These are phyloP conservation scores for Bhutanitis thaidina DNA, from an alignment of 2,888 invertebrate species.

Conservation along the genomic window DNA sequence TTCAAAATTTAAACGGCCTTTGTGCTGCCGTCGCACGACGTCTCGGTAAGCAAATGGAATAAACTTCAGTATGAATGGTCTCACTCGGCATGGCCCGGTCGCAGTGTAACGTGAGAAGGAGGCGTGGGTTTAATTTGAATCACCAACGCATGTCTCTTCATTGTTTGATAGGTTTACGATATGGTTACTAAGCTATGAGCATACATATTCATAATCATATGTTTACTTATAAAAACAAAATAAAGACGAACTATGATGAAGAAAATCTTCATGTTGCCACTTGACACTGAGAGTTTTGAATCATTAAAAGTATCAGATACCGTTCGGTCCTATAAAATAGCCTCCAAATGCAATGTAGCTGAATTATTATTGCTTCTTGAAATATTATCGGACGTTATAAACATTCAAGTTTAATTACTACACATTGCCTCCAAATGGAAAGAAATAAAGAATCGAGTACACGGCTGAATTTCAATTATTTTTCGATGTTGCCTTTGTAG, in stretches of 20 bases:
- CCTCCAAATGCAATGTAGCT: background rate
- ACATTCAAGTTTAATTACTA: conserved; percentile 8
- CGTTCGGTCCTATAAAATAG: background rate
- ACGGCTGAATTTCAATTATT: too few relatives aligned
- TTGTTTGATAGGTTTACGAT: too few relatives aligned
- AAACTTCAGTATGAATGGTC: conserved; percentile 42
- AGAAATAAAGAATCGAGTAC: too few relatives aligned
- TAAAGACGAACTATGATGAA: background rate
- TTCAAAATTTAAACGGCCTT: conserved; percentile 46
- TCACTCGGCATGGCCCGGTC: conserved; percentile 25
- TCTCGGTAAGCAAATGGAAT: conserved; percentile 36
- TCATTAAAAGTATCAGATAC: background rate
- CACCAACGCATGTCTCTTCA: conserved; percentile 37
- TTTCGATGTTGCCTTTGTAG: too few relatives aligned
- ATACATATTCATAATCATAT: conserved; percentile 4
- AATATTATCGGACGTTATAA: background rate
- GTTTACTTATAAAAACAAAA: background rate
- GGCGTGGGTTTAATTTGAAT: conserved; percentile 54
- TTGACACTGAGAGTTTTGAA: background rate
- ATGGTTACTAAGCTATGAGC: conserved; percentile 22
- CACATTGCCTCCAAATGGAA: too few relatives aligned
- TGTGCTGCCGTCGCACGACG: conserved; percentile 32
- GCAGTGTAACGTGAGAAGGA: conserved; percentile 43
- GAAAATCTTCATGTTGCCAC: background rate
- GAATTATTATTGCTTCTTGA: conserved; percentile 6